These are phyloP conservation scores for Macrobrachium nipponense DNA, from an alignment of 1,140 invertebrate genomes.

Conservation along the genomic window DNA sequence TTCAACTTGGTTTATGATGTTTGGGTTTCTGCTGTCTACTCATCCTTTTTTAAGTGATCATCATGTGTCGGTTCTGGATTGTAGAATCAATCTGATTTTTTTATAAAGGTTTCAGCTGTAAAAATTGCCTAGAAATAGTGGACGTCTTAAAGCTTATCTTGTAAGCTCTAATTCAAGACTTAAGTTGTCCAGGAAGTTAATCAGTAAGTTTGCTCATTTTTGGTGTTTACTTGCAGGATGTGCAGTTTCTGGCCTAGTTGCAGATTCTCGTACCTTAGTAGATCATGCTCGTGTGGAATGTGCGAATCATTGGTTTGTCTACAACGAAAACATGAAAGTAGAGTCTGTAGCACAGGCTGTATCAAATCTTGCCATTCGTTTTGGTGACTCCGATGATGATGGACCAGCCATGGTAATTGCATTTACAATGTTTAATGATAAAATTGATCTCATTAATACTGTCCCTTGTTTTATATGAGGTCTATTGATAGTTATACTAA, in stretches of 20 bases:
- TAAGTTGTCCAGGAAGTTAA: constrained; percentile 21
- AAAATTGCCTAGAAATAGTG: no score
- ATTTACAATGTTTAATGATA: no score
- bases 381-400: constrained; percentile 96
- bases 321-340: constrained; percentile 63
- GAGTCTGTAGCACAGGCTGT: constrained; percentile 98
- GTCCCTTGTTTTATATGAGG: no score
- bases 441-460: no score
- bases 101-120: no score
- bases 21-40: no score
- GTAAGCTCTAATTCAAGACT: no score
- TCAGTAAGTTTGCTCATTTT: constrained; percentile 15
- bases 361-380: constrained; percentile 97
- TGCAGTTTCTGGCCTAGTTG: constrained; percentile 97
- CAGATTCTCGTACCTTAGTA: constrained; percentile 95
- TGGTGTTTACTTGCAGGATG: constrained; percentile 75
- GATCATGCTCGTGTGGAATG: constrained; percentile 95
- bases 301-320: constrained; percentile 64
- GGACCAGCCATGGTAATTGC: constrained; percentile 69
- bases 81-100: no score
- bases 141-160: no score
- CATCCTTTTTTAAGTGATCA: no score
- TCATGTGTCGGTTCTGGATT: no score
- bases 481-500: no score
- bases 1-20: constrained; percentile 28